These are phyloP conservation scores for Cantharis flavilabris DNA, from an alignment of 2,888 invertebrate species.

Conservation along the genomic window DNA sequence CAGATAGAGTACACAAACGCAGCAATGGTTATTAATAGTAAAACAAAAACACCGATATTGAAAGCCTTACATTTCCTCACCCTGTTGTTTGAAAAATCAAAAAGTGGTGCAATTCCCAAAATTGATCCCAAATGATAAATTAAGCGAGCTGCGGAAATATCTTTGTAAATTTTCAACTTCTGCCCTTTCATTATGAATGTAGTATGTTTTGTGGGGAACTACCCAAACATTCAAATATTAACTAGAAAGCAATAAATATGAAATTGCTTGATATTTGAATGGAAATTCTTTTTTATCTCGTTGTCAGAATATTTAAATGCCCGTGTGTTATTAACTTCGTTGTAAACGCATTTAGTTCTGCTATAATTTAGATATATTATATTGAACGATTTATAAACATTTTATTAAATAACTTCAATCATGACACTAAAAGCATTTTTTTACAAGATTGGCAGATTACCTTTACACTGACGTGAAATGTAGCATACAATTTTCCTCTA, in stretches of 20 bases:
- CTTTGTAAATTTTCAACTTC: not conserved
- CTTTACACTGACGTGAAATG: too few species aligned
- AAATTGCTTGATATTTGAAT: not conserved
- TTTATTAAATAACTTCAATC: too few species aligned
- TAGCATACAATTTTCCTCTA: too few species aligned
- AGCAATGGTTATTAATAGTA: not conserved
- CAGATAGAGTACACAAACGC: not conserved
- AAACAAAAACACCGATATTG: not conserved
- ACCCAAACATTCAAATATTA: not conserved
- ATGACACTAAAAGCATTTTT: too few species aligned
- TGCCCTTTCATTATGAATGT: not conserved
- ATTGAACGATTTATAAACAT: too few species aligned
- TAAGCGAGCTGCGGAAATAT: not conserved
- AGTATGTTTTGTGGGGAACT: too few species aligned
- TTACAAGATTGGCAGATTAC: too few species aligned
- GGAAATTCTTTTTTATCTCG: not conserved
- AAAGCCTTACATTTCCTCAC: not conserved
- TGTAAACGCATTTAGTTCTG: too few species aligned
- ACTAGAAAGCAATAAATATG: not conserved
- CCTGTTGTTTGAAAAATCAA: not conserved
- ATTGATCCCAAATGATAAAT: not conserved
- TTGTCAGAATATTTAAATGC: too few species aligned
- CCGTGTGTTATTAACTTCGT: too few species aligned
- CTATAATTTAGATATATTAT: too few species aligned
- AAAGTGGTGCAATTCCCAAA: not conserved